Evolutionary conservation across 2,888 invertebrate species (phyloP).

Genomic region (Drosophila villosipedis): DNA sequence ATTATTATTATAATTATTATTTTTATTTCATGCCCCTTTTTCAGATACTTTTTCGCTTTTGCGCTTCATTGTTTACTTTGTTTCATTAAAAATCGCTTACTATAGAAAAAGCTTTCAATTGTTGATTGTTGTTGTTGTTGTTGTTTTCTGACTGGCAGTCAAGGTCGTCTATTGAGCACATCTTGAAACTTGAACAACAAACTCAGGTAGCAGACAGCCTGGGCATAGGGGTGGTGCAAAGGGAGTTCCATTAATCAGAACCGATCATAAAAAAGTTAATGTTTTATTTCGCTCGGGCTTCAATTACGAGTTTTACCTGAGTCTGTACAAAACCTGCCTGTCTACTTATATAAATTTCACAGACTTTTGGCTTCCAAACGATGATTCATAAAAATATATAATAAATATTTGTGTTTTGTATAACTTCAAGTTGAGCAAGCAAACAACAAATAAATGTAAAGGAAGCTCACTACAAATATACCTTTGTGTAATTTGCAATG

Average conservation of each 20-base stretch:
- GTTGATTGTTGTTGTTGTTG: slow-evolving; percentile 23
- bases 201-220: slow-evolving; percentile 8
- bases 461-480: slow-evolving; percentile 44
- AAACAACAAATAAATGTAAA: slow-evolving; percentile 46
- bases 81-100: slow-evolving; percentile 73
- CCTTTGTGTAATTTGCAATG: slow-evolving; percentile 49
- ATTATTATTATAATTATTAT: slow-evolving; percentile 58
- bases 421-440: slow-evolving; percentile 23
- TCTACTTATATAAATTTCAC: slow-evolving; percentile 47
- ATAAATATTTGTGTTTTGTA: slow-evolving; percentile 23
- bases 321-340: not conserved
- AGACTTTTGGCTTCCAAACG: slow-evolving; percentile 26
- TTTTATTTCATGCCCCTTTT: slow-evolving; percentile 22
- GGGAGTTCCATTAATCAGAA: slow-evolving; percentile 25
- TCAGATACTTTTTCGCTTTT: slow-evolving; percentile 22
- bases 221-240: not conserved
- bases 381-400: slow-evolving; percentile 57
- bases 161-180: slow-evolving; percentile 73
- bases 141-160: slow-evolving; percentile 42
- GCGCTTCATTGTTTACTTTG: slow-evolving; percentile 71
- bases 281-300: slow-evolving; percentile 41
- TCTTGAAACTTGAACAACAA: slow-evolving; percentile 50
- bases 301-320: slow-evolving; percentile 34
- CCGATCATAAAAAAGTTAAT: slow-evolving; percentile 42
- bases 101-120: slow-evolving; percentile 41